A percentile compares a stretch with the other conserved stretches of the same genome.
Evolutionary conservation across 2,888 invertebrate genomes (phyloP).

Genomic region (Xestia xanthographa): DNA sequence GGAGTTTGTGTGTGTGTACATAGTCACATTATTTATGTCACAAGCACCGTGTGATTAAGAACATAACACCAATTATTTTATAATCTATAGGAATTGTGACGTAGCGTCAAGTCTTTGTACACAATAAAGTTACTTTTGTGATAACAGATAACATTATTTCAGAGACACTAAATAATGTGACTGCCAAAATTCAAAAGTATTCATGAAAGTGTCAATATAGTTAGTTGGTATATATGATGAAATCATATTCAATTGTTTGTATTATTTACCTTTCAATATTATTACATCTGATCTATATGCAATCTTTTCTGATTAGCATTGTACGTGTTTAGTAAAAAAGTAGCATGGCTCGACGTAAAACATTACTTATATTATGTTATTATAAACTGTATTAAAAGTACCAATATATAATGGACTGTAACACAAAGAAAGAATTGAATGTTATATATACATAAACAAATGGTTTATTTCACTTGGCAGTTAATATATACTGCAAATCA

Average conservation of each 20-base stretch:
- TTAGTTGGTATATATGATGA: conserved; percentile 74
- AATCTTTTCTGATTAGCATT: conserved; percentile 46
- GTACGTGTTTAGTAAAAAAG: conserved; percentile 26
- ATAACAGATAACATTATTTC: conserved; percentile 33
- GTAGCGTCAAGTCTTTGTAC: conserved; percentile 50
- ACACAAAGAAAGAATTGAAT: conserved; percentile 38
- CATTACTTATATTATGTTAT: conserved; percentile 24
- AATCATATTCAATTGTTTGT: conserved; percentile 71
- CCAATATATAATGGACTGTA: conserved; percentile 32
- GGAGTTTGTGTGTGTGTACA: conserved; percentile 69
- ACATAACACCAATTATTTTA: conserved; percentile 28
- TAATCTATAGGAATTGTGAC: conserved; percentile 39
- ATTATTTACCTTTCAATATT: conserved; percentile 52
- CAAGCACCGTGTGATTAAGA: conserved; percentile 49
- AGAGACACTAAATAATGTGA: conserved; percentile 76
- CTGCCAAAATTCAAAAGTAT: conserved; percentile 87
- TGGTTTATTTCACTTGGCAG: conserved; percentile 40
- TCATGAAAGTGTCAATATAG: conserved; percentile 79
- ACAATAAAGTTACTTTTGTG: conserved; percentile 44
- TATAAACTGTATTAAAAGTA: conserved; percentile 25
- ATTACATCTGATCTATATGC: conserved; percentile 44
- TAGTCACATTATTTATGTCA: conserved; percentile 78
- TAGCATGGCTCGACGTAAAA: conserved; percentile 21
- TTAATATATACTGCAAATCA: conserved; percentile 50
- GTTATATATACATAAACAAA: conserved; percentile 49